phyloP scores from a whole-genome alignment of 1,140 invertebrate species.

The Steinernema khuongi region DNA sequence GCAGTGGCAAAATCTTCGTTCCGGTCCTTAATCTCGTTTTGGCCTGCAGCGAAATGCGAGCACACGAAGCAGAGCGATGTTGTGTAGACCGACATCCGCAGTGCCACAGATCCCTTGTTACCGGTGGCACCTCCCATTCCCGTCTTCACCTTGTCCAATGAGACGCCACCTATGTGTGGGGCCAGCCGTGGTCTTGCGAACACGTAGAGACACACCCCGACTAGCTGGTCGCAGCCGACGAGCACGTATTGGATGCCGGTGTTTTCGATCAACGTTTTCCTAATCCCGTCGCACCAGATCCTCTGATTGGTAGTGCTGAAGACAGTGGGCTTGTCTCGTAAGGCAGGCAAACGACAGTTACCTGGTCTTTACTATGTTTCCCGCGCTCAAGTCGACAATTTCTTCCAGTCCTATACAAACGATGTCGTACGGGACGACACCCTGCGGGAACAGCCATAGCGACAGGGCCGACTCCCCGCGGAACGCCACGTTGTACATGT shows the following conservation, averaged over 20 bases:
- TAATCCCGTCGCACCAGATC: slow-evolving; percentile 87
- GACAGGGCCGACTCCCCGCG: slow-evolving; percentile 79
- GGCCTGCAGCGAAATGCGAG: slow-evolving; percentile 96
- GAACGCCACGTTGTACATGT: slow-evolving; percentile 79
- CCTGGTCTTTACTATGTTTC: slow-evolving; percentile 91
- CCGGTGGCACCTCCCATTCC: slow-evolving; percentile 83
- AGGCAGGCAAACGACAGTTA: slow-evolving; percentile 38
- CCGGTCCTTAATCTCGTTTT: slow-evolving; percentile 85
- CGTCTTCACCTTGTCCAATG: slow-evolving; percentile 84
- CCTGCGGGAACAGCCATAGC: slow-evolving; percentile 82
- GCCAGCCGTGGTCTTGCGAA: slow-evolving; percentile 82
- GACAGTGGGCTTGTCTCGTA: slow-evolving; percentile 21
- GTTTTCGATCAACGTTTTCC: slow-evolving; percentile 69
- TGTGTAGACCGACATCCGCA: slow-evolving; percentile 81
- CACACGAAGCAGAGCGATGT: slow-evolving; percentile 95
- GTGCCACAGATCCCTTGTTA: slow-evolving; percentile 77
- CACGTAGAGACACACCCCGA: slow-evolving; percentile 92
- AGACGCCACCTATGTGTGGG: slow-evolving; percentile 68
- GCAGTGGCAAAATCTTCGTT: slow-evolving; percentile 96
- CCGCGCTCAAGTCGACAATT: slow-evolving; percentile 96
- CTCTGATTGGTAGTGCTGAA: slow-evolving; percentile 84
- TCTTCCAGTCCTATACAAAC: slow-evolving; percentile 98
- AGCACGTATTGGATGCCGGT: slow-evolving; percentile 79
- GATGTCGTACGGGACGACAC: slow-evolving; percentile 63
- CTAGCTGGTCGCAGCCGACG: slow-evolving; percentile 88